Base-by-base conservation (phyloP, 2,113 vertebrate species). In the Cinclus mexicanus region DNA sequence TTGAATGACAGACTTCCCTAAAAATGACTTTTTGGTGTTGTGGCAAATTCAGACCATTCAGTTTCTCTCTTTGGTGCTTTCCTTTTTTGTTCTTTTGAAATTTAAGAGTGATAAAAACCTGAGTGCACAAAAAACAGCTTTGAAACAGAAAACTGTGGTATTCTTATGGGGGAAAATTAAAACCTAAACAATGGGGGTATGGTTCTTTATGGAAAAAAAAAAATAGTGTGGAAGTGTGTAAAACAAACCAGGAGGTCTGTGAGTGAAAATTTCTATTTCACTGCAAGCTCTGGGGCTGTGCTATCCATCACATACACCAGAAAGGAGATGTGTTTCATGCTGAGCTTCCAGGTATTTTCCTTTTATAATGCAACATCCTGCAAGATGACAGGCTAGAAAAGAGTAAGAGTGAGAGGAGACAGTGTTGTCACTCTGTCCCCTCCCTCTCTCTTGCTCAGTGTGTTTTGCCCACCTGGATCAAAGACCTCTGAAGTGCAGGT, bases 301-400 rank as follows among this genome's bases (percentile, higher is more conserved):
- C 44, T 69, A 50, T 52, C 0, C 0, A 77, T 87, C 94, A 96
- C 50, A 42, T 94, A 90, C 77, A 72, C 59, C 72, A 88, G 77
- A 68, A 85, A 70, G 47, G 46, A 41, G 85, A 56, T 25, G 63
- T 80, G 57, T 63, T 93, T 89, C 64, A 55, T 24, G 64, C 24
- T 83, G 56, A 92, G 18, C 28, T 96, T 96, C 92, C 80, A 96
- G 87, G 87, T 95, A 64, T 94, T 92, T 87, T 53, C 52, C 24
- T 92, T 92, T 87, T 92, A 89, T 90, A 95, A 93, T 95, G 93
- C 82, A 96, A 87, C 56, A 82, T 56, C 53, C 85, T 96, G 89
- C 92, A 93, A 95, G 95, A 35, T 76, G 75, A 94, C 84, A 87
- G 68, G 68, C 19, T 52, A 42, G 52, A 87, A 35, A 5, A 59